Conservation (phyloP, 2,113 vertebrate species). For the Ibidorhyncha struthersii region DNA sequence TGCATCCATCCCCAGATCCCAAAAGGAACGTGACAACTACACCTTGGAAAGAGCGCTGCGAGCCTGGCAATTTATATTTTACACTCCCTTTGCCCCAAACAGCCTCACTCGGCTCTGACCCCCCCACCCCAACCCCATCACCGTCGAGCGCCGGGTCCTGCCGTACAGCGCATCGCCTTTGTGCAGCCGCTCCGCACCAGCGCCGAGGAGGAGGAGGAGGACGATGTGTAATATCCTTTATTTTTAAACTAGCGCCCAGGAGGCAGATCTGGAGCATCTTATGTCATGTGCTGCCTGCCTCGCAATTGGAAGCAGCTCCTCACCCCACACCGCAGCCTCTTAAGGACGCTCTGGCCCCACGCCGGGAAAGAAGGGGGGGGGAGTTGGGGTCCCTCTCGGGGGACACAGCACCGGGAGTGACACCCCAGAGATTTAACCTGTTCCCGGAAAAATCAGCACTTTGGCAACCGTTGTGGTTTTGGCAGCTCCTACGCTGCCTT, state of each 20-base stretch:
- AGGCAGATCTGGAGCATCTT: conserved; percentile 18
- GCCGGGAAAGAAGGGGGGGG: background rate
- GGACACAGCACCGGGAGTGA: background rate
- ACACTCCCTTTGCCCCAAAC: accelerated
- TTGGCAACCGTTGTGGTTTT: background rate
- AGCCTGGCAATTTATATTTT: accelerated
- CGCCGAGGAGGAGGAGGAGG: background rate
- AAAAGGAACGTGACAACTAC: background rate
- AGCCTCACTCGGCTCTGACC: accelerated
- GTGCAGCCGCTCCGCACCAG: background rate
- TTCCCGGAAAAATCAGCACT: background rate
- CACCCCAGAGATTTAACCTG: background rate
- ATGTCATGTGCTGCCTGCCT: conserved; percentile 70
- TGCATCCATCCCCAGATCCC: accelerated
- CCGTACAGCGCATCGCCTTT: background rate
- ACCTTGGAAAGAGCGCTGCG: background rate
- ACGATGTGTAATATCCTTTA: conserved; percentile 47
- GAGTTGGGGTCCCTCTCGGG: background rate
- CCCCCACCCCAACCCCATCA: background rate
- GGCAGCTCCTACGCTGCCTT: accelerated
- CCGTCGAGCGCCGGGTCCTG: background rate
- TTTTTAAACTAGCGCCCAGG: conserved; percentile 77
- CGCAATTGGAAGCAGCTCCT: conserved; percentile 65
- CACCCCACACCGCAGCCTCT: conserved; percentile 84
- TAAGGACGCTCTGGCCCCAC: conserved; percentile 59